Evolutionary conservation across 2,113 vertebrate genomes (phyloP).

Genomic region (Callaeas wilsoni): DNA sequence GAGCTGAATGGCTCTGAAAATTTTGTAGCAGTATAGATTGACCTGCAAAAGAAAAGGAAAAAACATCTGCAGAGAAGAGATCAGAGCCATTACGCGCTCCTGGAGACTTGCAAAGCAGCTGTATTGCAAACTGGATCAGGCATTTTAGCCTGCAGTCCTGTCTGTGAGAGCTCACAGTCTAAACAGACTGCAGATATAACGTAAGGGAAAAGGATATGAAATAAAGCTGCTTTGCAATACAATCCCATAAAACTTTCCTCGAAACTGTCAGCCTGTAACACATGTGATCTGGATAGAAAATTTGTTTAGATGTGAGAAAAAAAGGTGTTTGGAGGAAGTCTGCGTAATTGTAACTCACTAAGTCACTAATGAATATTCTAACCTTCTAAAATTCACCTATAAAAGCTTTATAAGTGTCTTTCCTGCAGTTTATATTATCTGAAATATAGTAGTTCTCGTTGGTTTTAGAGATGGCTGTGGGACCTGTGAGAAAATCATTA

Average conservation of each 20-base stretch:
- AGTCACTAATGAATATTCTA: not conserved
- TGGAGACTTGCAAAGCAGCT: not conserved
- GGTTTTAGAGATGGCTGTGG: not conserved
- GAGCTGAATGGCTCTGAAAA: not conserved
- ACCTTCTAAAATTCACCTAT: not conserved
- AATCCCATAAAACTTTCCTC: not conserved
- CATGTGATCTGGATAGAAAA: not conserved
- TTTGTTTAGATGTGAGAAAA: not conserved
- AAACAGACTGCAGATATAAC: not conserved
- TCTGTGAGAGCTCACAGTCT: not conserved
- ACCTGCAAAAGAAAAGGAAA: not conserved
- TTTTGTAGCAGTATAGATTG: not conserved
- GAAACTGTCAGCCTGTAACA: not conserved
- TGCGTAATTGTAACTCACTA: accelerated
- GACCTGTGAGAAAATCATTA: not conserved
- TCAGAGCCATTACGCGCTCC: not conserved
- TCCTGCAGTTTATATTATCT: not conserved
- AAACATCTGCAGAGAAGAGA: not conserved
- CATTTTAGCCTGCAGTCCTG: not conserved
- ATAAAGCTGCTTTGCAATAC: not conserved
- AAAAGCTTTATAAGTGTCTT: not conserved
- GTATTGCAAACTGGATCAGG: not conserved
- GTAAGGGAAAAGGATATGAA: not conserved
- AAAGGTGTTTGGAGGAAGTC: not conserved
- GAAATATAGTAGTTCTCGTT: not conserved